These are phyloP conservation scores for Shargacucullia verbasci DNA, from an alignment of 2,888 invertebrate genomes.

Conservation along the genomic window DNA sequence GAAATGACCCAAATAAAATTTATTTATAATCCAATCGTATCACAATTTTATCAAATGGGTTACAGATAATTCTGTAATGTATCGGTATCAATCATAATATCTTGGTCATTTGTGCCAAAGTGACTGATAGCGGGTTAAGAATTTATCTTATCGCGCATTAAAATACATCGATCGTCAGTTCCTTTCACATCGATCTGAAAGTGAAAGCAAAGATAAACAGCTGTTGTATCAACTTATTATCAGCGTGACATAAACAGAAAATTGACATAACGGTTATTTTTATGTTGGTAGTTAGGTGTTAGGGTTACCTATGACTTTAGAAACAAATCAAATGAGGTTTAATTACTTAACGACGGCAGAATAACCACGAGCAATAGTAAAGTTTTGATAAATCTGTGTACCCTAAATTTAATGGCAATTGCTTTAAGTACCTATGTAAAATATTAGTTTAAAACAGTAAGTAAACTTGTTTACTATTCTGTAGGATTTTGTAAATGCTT, in stretches of 20 bases:
- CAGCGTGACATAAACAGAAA: background rate
- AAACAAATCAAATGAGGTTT: no score
- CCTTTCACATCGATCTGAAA: constrained; percentile 14
- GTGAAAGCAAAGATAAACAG: constrained; percentile 1
- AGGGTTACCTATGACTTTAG: no score
- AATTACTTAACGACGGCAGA: no score
- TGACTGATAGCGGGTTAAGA: constrained; percentile 8
- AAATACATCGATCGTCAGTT: constrained; percentile 1
- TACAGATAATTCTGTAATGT: background rate
- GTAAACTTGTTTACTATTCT: constrained; percentile 39
- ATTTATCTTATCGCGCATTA: constrained; percentile 11
- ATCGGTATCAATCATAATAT: background rate
- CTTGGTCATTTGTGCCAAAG: background rate
- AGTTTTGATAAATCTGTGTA: no score
- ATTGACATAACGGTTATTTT: no score
- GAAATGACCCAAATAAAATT: background rate
- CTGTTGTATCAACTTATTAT: constrained; percentile 2
- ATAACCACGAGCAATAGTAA: no score
- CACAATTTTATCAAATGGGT: background rate
- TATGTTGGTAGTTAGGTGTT: no score
- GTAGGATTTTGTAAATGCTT: constrained; percentile 42
- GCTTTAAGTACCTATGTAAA: background rate
- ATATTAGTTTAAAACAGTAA: constrained; percentile 3
- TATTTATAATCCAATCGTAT: background rate
- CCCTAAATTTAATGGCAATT: no score